These are phyloP conservation scores for Hormaphis cornu DNA, from an alignment of 1,140 invertebrate species.

Conservation along the genomic window DNA sequence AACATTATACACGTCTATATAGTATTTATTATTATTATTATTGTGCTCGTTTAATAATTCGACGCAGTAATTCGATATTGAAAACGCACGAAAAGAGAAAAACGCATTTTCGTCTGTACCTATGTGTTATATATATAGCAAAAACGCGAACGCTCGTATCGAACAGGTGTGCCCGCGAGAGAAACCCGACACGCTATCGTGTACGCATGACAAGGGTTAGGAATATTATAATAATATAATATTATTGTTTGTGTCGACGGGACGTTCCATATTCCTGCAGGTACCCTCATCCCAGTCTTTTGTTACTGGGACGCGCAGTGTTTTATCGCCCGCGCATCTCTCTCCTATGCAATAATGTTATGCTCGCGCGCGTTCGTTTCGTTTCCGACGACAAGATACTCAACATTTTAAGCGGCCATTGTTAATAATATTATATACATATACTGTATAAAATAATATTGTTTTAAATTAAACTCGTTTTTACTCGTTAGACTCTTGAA, in stretches of 20 bases:
- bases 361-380: not conserved
- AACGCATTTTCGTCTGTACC: not conserved
- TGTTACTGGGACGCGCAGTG: slow-evolving; percentile 4
- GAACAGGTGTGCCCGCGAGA: slow-evolving; percentile 10
- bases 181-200: slow-evolving; percentile 9
- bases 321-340: not conserved
- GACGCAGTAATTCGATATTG: not conserved
- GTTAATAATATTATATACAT: no score
- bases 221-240: no score
- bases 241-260: slow-evolving; percentile 1
- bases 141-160: no score
- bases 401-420: no score
- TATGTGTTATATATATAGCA: not conserved
- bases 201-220: slow-evolving; percentile 8
- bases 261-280: not conserved
- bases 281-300: slow-evolving; percentile 23
- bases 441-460: no score
- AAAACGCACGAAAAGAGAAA: not conserved
- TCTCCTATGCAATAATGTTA: no score
- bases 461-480: no score
- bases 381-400: no score
- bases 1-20: no score
- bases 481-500: no score
- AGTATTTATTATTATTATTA: no score
- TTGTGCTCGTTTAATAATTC: not conserved